These are phyloP conservation scores for Smutsia gigantea DNA, from an alignment of 2,797 vertebrate genomes.

Conservation along the genomic window DNA sequence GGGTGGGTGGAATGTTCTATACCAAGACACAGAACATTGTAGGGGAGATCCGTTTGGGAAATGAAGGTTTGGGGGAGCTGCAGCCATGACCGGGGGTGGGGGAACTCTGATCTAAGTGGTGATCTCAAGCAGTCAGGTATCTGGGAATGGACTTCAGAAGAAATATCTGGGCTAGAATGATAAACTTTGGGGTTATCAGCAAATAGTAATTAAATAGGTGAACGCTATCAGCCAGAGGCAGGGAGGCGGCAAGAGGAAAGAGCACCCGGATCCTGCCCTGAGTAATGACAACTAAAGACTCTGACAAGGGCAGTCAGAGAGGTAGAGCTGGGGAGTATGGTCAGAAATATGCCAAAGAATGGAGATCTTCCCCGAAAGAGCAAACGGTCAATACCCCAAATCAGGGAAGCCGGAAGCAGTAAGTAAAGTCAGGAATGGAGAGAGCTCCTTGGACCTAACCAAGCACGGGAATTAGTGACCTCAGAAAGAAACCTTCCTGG, in stretches of 20 bases:
- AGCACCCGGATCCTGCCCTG: fast-evolving
- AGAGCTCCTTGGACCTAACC: not conserved
- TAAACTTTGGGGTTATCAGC: not conserved
- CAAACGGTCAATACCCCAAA: not conserved
- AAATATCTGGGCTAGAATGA: not conserved
- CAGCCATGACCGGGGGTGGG: not conserved
- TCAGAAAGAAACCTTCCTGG: not conserved
- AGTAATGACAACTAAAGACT: not conserved
- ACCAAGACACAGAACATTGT: not conserved
- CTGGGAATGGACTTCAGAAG: not conserved
- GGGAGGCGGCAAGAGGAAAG: not conserved
- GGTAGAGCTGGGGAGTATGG: fast-evolving
- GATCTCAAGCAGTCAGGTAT: not conserved
- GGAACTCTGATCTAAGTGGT: not conserved
- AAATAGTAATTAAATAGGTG: not conserved
- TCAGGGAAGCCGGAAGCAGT: not conserved
- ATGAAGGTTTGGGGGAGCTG: too few species aligned
- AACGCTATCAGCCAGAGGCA: not conserved
- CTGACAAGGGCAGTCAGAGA: not conserved
- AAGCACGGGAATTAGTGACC: fast-evolving
- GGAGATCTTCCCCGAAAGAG: not conserved
- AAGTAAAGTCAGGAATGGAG: not conserved
- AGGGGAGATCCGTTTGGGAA: not conserved
- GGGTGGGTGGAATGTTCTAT: not conserved
- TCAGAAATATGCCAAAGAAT: not conserved